Base-by-base conservation (phyloP, 2,888 invertebrate genomes). In the Lithodes maja region DNA sequence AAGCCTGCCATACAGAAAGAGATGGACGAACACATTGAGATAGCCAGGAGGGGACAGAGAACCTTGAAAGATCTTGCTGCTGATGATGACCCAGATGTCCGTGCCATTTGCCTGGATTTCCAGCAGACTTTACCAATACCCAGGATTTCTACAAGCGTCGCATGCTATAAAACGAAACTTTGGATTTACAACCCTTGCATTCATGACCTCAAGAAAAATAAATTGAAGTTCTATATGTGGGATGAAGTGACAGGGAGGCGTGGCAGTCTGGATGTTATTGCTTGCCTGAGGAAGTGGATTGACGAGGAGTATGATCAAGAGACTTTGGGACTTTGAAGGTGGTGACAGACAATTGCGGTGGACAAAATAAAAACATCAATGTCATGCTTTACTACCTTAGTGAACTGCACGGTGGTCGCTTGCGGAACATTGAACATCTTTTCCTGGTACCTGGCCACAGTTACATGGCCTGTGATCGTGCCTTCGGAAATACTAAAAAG, bases 41-140 rank as follows among this genome's bases (percentile, higher is more conserved):
- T 77, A n/a, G 77, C 77, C 49, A 1, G 50, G 71, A 12, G 5
- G 5, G 71, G 71, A 3, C 71, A 1, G 5, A 3, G 2, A 1
- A 5, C n/a, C 2, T n/a, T 71, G 71, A 71, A 2, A 17, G 5
- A 17, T 12, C n/a, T 71, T 5, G 17, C n/a, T 5, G 17, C 12
- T 71, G 71, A 71, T 2, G 5, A n/a, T 1, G n/a, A 71, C 71
- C 3, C 71, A 12, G n/a, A n/a, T 2, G 77, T 50, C 9, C 2
- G 77, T 1, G 33, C 12, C 50, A 77, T 77, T 7, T 77, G 77
- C n/a, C 1, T 77, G 33, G 77, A 77, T n/a, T 5, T 77, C 5
- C 77, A 77, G 50, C 77, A 77, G n/a, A 77, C 77, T 50, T 3
- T 77, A 49, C 77, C 77, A 7, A n/a, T 77, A 50, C 77, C 53